Conservation (phyloP, 1,140 invertebrate species). For the Octopus sinensis region DNA sequence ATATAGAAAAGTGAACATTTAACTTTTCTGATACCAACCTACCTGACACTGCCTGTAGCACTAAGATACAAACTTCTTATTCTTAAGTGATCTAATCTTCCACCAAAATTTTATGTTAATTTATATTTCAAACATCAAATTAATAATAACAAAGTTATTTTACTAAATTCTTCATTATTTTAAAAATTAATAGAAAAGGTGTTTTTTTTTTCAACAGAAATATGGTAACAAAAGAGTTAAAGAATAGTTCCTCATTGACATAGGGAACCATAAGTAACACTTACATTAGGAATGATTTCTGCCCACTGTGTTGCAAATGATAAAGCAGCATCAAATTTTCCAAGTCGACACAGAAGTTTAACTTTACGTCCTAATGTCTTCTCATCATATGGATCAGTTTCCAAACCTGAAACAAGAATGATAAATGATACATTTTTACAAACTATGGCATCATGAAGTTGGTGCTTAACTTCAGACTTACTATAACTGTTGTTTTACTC, state of each 20-base stretch:
- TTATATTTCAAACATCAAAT: not conserved
- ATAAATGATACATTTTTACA: not conserved
- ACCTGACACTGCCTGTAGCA: too few relatives aligned
- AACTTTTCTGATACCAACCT: too few relatives aligned
- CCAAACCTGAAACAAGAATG: conserved; percentile 34
- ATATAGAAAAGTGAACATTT: too few relatives aligned
- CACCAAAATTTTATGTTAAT: too few relatives aligned
- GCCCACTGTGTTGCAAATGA: conserved; percentile 42
- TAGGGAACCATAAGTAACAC: not conserved
- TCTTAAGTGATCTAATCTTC: too few relatives aligned
- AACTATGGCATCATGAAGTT: too few relatives aligned
- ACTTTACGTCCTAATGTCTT: conserved; percentile 51
- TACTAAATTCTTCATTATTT: not conserved
- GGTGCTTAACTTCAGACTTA: too few relatives aligned
- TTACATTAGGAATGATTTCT: conserved; percentile 43
- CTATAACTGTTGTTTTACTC: too few relatives aligned
- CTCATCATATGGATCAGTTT: conserved; percentile 34
- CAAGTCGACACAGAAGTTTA: conserved; percentile 47
- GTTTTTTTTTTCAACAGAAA: not conserved
- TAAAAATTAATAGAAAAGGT: not conserved
- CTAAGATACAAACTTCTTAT: too few relatives aligned
- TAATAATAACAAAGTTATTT: not conserved
- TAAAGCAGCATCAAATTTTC: conserved; percentile 46
- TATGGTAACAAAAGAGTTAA: not conserved
- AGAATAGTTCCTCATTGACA: not conserved